These are phyloP conservation scores for Pyrocephalus nanus DNA, from an alignment of 2,797 vertebrate species.

Conservation along the genomic window DNA sequence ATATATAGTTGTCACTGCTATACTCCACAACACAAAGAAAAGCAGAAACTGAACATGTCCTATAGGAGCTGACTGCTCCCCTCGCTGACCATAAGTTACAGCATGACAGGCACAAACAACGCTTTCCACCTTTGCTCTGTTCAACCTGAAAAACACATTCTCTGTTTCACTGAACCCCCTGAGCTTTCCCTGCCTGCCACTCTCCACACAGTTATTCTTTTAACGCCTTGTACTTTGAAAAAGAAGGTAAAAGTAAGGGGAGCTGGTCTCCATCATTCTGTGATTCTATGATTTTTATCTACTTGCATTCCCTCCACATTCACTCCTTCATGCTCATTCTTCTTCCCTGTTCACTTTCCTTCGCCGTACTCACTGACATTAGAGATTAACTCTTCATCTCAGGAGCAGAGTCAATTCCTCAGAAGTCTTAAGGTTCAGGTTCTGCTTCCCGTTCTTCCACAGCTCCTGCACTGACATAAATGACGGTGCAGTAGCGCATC, in stretches of 20 bases:
- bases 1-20: background rate
- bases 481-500: rapidly evolving
- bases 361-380: background rate
- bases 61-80: background rate
- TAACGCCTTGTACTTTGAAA: background rate
- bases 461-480: background rate
- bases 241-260: background rate
- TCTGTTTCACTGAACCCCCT: background rate
- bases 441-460: background rate
- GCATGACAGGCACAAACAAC: rapidly evolving
- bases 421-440: background rate
- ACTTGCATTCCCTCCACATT: background rate
- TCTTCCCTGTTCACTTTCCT: background rate
- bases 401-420: background rate
- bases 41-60: background rate
- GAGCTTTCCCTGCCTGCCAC: background rate
- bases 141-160: background rate
- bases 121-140: background rate
- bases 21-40: background rate
- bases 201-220: background rate
- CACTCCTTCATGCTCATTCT: rapidly evolving
- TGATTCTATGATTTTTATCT: background rate
- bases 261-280: background rate
- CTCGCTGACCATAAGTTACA: background rate
- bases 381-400: background rate